Evolutionary conservation across 2,797 vertebrate genomes (phyloP).

Genomic region (Cichlasoma orientale): DNA sequence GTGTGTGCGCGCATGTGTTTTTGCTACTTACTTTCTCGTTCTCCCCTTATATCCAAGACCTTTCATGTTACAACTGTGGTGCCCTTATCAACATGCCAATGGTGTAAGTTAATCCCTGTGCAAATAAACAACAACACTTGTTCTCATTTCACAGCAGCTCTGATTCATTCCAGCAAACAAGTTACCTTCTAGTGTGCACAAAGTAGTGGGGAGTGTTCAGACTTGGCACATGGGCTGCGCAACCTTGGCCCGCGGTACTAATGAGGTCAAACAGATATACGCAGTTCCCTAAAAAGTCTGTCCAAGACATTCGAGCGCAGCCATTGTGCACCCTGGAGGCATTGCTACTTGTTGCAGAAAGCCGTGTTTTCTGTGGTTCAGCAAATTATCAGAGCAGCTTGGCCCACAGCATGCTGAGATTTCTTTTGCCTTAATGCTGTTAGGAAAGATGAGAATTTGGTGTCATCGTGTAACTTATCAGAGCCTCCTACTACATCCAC

Average conservation of each 20-base stretch:
- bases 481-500: slow-evolving; percentile 10
- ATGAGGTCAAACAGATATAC: slow-evolving; percentile 73
- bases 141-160: neutral
- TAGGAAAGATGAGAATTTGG: slow-evolving; percentile 25
- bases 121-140: slow-evolving; percentile 51
- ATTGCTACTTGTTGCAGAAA: slow-evolving; percentile 23
- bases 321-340: slow-evolving; percentile 46
- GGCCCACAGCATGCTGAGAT: slow-evolving; percentile 35
- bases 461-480: slow-evolving; percentile 27
- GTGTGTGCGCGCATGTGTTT: neutral
- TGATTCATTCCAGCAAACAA: slow-evolving; percentile 28
- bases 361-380: slow-evolving; percentile 38
- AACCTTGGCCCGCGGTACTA: slow-evolving; percentile 54
- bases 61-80: slow-evolving; percentile 32
- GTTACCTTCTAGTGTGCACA: slow-evolving; percentile 38
- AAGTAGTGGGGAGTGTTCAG: slow-evolving; percentile 37
- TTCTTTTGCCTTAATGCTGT: slow-evolving; percentile 7
- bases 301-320: slow-evolving; percentile 55
- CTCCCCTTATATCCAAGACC: slow-evolving; percentile 34
- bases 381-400: slow-evolving; percentile 44
- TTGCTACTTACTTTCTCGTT: slow-evolving; percentile 7
- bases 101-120: slow-evolving; percentile 49
- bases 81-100: slow-evolving; percentile 59
- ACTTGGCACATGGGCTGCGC: slow-evolving; percentile 46
- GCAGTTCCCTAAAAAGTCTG: slow-evolving; percentile 51